A percentile compares a stretch with the other conserved stretches of the same genome.
Conservation (phyloP, 2,113 vertebrate genomes). For the Egretta garzetta region DNA sequence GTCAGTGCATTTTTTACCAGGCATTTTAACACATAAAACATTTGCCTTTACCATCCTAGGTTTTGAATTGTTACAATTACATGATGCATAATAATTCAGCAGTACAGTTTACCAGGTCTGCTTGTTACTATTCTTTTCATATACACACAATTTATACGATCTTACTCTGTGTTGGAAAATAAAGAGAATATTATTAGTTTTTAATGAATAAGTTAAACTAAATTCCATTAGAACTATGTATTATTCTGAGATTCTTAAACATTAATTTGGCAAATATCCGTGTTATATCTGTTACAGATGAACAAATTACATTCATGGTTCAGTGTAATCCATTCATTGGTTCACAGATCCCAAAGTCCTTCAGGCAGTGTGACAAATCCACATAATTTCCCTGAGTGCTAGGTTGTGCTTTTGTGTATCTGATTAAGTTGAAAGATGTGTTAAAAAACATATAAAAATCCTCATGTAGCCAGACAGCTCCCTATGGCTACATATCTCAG, state of each 20-base stretch:
- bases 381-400: constrained; percentile 40
- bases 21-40: neutral
- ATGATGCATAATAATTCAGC: neutral
- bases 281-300: constrained; percentile 16
- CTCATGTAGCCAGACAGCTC: neutral
- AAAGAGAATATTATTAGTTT: neutral
- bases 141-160: neutral
- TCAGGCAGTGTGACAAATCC: constrained; percentile 52
- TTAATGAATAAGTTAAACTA: neutral
- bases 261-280: neutral
- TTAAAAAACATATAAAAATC: constrained; percentile 10
- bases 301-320: constrained; percentile 41
- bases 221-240: neutral
- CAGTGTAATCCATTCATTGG: constrained; percentile 28
- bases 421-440: constrained; percentile 43
- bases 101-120: neutral
- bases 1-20: neutral
- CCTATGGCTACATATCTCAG: constrained; percentile 21
- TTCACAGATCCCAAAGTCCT: constrained; percentile 35
- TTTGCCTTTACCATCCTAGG: neutral
- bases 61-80: neutral
- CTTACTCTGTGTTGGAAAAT: neutral
- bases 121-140: neutral
- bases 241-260: constrained; percentile 1
- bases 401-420: constrained; percentile 42